These are phyloP conservation scores for Oryzias javanicus DNA, from an alignment of 2,113 vertebrate species.

Conservation along the genomic window DNA sequence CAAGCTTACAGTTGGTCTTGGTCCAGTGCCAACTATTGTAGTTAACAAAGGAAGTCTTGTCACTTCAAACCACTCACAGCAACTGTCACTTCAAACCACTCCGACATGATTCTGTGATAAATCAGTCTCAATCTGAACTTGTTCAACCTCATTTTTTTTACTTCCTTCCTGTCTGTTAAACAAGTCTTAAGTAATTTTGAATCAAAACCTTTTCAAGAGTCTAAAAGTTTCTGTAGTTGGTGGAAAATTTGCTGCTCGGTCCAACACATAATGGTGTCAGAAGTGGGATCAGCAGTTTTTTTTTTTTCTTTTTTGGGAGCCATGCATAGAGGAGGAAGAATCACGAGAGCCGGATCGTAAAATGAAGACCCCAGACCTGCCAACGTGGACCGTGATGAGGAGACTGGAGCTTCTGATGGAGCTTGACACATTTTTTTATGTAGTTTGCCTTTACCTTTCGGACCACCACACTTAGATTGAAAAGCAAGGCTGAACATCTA, in stretches of 20 bases:
- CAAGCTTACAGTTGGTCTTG: not conserved
- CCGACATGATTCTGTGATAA: not conserved
- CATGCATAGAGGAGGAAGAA: not conserved
- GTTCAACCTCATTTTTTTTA: not conserved
- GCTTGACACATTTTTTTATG: too few relatives aligned
- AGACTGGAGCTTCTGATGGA: not conserved
- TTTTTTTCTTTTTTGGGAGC: not conserved
- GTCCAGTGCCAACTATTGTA: not conserved
- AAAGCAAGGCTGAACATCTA: too few relatives aligned
- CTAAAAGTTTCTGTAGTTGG: not conserved
- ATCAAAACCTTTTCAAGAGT: not conserved
- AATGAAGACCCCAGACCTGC: not conserved
- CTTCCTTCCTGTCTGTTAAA: not conserved
- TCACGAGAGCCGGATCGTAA: not conserved
- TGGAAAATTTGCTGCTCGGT: too few relatives aligned
- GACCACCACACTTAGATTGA: too few relatives aligned
- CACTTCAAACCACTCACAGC: not conserved
- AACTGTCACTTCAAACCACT: not conserved
- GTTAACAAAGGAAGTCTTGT: not conserved
- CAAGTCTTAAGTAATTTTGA: not conserved
- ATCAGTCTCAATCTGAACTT: not conserved
- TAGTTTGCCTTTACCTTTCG: too few relatives aligned
- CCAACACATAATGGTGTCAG: too few relatives aligned
- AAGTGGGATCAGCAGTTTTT: too few relatives aligned
- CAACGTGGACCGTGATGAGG: not conserved